Conservation (phyloP, 2,113 vertebrate species). For the Triplophysa rosa region DNA sequence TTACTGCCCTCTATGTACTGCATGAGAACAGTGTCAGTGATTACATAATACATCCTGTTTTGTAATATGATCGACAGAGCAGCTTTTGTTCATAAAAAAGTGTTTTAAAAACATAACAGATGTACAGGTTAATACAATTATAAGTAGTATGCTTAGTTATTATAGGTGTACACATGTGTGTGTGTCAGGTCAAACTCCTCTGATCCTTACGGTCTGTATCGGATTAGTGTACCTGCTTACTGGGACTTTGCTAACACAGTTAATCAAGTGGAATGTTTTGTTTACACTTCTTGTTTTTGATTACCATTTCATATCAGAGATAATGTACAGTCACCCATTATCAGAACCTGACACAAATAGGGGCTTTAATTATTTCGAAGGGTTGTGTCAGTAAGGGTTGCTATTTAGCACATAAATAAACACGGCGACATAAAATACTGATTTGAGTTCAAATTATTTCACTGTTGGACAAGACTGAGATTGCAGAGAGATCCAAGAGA, state of each 20-base stretch:
- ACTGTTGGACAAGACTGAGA: not conserved
- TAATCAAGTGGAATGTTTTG: not conserved
- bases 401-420: too few relatives aligned
- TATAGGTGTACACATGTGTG: not conserved
- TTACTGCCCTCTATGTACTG: not conserved
- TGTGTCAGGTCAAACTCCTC: constrained; percentile 2
- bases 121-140: not conserved
- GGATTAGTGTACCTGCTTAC: not conserved
- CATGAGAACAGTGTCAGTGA: not conserved
- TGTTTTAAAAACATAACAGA: not conserved
- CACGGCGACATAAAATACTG: not conserved
- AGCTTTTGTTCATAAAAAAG: not conserved
- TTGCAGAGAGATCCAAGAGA: not conserved
- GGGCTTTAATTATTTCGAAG: too few relatives aligned
- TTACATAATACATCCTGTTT: constrained; percentile 19
- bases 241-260: not conserved
- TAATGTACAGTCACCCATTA: too few relatives aligned
- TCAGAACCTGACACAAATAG: too few relatives aligned
- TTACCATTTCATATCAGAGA: not conserved
- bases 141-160: not conserved
- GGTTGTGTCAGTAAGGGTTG: too few relatives aligned
- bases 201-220: constrained; percentile 12
- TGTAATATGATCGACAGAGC: not conserved
- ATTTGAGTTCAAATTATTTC: not conserved
- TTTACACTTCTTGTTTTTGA: not conserved